A percentile compares a stretch with the other conserved stretches of the same genome.
Conservation (phyloP, 2,113 vertebrate species). For the Trichomycterus rosablanca region DNA sequence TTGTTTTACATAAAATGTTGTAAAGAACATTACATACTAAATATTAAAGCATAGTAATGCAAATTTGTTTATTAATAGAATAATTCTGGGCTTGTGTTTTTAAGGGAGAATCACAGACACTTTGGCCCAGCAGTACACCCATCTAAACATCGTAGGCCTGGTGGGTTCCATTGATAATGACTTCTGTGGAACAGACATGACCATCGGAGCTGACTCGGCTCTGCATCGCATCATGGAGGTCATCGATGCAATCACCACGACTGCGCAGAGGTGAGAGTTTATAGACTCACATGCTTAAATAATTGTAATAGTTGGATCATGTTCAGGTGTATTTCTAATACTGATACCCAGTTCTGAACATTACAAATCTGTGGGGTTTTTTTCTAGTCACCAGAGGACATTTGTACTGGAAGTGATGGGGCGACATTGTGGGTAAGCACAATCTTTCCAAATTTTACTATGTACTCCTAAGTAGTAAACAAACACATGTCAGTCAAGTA, state of each 20-base stretch:
- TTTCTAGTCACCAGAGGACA: conserved; percentile 87
- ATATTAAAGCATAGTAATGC: not conserved
- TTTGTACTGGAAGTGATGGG: conserved; percentile 97
- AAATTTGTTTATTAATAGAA: too few relatives aligned
- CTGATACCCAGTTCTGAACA: not conserved
- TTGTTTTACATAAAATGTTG: too few relatives aligned
- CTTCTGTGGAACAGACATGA: conserved; percentile 98
- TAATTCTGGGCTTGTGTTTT: conserved; percentile 21
- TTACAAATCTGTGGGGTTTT: not conserved
- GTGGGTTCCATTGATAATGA: conserved; percentile 97
- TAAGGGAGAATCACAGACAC: conserved; percentile 76
- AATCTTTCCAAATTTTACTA: not conserved
- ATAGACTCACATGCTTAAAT: not conserved
- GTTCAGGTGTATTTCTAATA: not conserved
- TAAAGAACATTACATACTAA: too few relatives aligned
- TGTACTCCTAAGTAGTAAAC: too few relatives aligned
- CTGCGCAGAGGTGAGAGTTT: conserved; percentile 81
- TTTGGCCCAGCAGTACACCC: conserved; percentile 71
- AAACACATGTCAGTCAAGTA: too few relatives aligned
- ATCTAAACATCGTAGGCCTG: conserved; percentile 92
- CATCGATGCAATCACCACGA: conserved; percentile 91
- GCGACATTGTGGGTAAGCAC: conserved; percentile 86
- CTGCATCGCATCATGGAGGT: conserved; percentile 94
- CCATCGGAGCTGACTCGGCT: conserved; percentile 94
- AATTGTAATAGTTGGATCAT: not conserved